phyloP scores from a whole-genome alignment of 2,113 vertebrate species.

The Pomatorhinus ruficollis region DNA sequence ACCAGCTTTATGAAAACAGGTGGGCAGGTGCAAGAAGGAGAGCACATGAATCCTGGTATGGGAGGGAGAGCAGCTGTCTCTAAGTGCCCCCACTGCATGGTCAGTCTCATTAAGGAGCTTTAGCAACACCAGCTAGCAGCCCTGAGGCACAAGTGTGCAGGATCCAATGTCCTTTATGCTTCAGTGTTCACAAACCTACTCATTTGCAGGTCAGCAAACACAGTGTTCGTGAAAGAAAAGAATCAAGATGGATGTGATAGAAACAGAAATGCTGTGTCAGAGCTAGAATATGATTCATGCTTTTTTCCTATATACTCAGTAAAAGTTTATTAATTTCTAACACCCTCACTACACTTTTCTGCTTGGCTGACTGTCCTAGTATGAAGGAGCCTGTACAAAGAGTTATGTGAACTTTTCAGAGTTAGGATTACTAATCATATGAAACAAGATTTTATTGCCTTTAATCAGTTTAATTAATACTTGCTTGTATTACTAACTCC shows the following conservation, averaged over 20 bases:
- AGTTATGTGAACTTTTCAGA: not conserved
- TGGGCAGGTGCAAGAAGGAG: not conserved
- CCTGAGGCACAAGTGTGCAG: not conserved
- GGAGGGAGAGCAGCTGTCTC: not conserved
- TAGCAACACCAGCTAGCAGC: not conserved
- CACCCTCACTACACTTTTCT: not conserved
- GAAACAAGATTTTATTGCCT: not conserved
- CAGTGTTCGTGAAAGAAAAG: fast-evolving
- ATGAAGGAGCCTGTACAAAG: not conserved
- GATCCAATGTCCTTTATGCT: not conserved
- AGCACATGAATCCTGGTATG: not conserved
- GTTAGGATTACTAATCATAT: not conserved
- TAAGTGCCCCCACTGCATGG: not conserved
- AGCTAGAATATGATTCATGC: not conserved
- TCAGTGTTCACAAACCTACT: not conserved
- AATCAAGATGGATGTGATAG: not conserved
- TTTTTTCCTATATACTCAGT: not conserved
- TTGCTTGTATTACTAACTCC: not conserved
- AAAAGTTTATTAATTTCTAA: not conserved
- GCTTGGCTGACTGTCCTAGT: not conserved
- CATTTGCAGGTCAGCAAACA: not conserved
- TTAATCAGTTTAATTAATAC: not conserved
- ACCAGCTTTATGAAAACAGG: not conserved
- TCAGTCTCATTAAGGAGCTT: fast-evolving
- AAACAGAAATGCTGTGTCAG: not conserved